Base-by-base conservation (phyloP, 1,140 invertebrate species). In the Caenorhabditis remanei region DNA sequence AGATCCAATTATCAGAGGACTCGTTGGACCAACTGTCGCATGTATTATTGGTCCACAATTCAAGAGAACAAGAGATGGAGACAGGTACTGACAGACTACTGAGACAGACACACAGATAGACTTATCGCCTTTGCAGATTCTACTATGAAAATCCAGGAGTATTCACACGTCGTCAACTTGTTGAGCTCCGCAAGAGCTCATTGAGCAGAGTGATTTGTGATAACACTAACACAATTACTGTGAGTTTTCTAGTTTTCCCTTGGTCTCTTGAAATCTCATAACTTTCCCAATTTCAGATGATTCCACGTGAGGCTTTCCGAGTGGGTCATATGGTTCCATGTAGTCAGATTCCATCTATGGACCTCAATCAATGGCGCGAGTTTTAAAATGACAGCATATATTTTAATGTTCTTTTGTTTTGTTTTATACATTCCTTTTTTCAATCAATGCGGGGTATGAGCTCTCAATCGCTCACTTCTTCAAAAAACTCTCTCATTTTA, bases 41-140 rank as follows among this genome's bases (percentile, higher is more conserved):
- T 99, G 98, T 92, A 95, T 99, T 75, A 97, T 99, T 89, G 97
- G 96, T 24, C 97, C 97, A 46, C 98, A 99, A 93, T 98, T 99
- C 91, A 93, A 94, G 0, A 92, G 94, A 87, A 89, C 95, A 1
- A 92, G 94, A 88, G 93, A 94, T 90, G 95, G 95, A 46, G 95
- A 95, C 90, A 93, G 95, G 90, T 95, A 71, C 5, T n/a, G 71
- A 16, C 7, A 50, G 6, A 46, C 86, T 79, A 50, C 6, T 21
- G n/a, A 58, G 24, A 63, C n/a, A 32, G 14, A 11, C 58, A n/a
- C 7, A 11, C n/a, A 32, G 21, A 5, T 8, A 24, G 11, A 32
- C 5, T 9, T 63, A 4, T 2, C 14, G 7, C 1, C 16, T 91
- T n/a, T 85, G 67, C 65, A 92, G 91, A 90, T 97, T 99, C 92